A percentile compares a stretch with the other conserved stretches of the same genome.
These are phyloP conservation scores for Dascillus cervinus DNA, from an alignment of 2,888 invertebrate genomes.

Conservation along the genomic window DNA sequence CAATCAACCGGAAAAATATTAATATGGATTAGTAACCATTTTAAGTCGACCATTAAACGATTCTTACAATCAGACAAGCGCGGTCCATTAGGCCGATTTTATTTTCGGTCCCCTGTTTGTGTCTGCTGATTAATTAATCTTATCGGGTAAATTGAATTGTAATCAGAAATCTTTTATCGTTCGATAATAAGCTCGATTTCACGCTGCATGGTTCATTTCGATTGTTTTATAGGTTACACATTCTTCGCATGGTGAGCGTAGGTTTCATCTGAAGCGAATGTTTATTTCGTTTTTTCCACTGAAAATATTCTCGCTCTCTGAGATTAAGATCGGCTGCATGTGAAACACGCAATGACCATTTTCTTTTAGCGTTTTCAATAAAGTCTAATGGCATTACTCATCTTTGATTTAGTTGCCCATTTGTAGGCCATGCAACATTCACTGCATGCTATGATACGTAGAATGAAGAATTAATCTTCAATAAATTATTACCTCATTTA, in stretches of 20 bases:
- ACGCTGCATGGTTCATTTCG: conserved; percentile 4
- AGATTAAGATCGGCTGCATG: conserved; percentile 2
- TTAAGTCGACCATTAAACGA: conserved; percentile 7
- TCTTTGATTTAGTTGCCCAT: conserved; percentile 19
- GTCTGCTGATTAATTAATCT: conserved; percentile 7
- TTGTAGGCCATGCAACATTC: conserved; percentile 17
- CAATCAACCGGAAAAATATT: conserved; percentile 16
- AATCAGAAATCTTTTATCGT: conserved; percentile 9
- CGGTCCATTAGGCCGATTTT: too few relatives aligned
- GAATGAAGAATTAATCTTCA: conserved; percentile 28
- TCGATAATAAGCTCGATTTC: conserved; percentile 9
- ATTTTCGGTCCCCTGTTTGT: too few relatives aligned
- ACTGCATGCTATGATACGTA: conserved; percentile 25
- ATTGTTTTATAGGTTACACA: conserved; percentile 3
- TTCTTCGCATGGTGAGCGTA: conserved; percentile 4
- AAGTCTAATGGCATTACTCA: conserved; percentile 17
- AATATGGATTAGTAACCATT: conserved; percentile 11
- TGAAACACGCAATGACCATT: conserved; percentile 2
- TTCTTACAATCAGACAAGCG: neutral
- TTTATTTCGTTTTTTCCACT: conserved; percentile 1
- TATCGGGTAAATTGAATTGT: conserved; percentile 9
- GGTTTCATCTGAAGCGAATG: conserved; percentile 2
- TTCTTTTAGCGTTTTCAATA: conserved; percentile 1
- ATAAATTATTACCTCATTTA: conserved; percentile 29
- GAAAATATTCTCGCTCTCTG: neutral